These are phyloP conservation scores for Melitaea athalia DNA, from an alignment of 2,888 invertebrate genomes.

Conservation along the genomic window DNA sequence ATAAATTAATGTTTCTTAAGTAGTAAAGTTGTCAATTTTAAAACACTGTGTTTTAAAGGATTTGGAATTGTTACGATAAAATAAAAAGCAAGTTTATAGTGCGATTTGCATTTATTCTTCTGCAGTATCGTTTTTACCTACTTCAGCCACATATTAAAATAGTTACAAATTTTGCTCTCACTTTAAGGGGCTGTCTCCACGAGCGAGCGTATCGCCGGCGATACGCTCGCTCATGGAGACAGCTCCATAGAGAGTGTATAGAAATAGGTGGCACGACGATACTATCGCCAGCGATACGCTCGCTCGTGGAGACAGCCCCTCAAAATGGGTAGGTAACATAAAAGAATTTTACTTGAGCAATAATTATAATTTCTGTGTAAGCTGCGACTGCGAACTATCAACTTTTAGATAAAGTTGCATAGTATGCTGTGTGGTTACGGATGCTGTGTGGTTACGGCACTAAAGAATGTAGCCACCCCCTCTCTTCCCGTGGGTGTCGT, in stretches of 20 bases:
- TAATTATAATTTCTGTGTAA: slow-evolving; percentile 44
- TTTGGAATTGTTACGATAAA: slow-evolving; percentile 24
- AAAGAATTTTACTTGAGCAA: slow-evolving; percentile 66
- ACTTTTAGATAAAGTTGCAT: slow-evolving; percentile 2
- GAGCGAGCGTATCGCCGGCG: too few relatives aligned
- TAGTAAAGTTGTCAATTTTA: not conserved
- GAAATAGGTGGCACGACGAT: too few relatives aligned
- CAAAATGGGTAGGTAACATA: slow-evolving; percentile 63
- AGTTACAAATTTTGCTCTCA: slow-evolving; percentile 49
- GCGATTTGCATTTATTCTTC: slow-evolving; percentile 69
- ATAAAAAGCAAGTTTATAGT: slow-evolving; percentile 52
- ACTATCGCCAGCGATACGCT: too few relatives aligned
- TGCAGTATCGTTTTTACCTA: slow-evolving; percentile 57
- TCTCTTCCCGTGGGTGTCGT: too few relatives aligned
- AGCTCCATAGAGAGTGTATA: too few relatives aligned
- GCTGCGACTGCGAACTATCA: slow-evolving; percentile 40
- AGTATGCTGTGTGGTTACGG: too few relatives aligned
- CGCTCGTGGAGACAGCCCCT: too few relatives aligned
- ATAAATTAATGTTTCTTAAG: not conserved
- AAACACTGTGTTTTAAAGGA: slow-evolving; percentile 5
- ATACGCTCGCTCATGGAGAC: too few relatives aligned
- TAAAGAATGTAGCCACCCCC: too few relatives aligned
- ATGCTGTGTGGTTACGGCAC: too few relatives aligned
- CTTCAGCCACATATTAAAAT: slow-evolving; percentile 56
- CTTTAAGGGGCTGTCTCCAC: too few relatives aligned